phyloP scores from a whole-genome alignment of 2,888 invertebrate genomes.

The Parnassius glacialis region DNA sequence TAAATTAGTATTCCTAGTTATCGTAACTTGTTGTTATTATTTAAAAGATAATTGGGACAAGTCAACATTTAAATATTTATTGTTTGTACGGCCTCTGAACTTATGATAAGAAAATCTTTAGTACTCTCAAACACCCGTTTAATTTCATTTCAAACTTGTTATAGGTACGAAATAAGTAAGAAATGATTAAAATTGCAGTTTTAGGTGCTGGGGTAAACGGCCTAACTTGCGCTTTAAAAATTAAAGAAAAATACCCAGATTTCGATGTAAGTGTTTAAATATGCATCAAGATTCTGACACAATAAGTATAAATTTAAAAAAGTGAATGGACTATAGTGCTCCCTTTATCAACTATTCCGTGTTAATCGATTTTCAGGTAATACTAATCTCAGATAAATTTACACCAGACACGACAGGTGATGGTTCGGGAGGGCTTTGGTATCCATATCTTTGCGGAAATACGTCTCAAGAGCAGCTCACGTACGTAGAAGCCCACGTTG shows the following conservation, averaged over 20 bases:
- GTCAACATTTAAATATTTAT: conserved; percentile 9
- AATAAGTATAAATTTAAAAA: neutral
- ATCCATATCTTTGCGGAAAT: conserved; percentile 82
- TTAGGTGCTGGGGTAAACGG: conserved; percentile 90
- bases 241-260: conserved; percentile 80
- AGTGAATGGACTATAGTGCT: too few relatives aligned
- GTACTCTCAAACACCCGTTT: conserved; percentile 1
- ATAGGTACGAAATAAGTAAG: conserved; percentile 9
- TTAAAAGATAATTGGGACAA: neutral
- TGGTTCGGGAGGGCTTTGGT: conserved; percentile 89
- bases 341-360: neutral
- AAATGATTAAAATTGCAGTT: conserved; percentile 79
- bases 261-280: conserved; percentile 51
- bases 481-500: conserved; percentile 54
- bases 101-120: conserved; percentile 22
- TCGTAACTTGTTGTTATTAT: neutral
- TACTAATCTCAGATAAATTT: conserved; percentile 83
- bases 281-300: conserved; percentile 63
- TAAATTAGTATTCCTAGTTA: too few relatives aligned
- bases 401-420: conserved; percentile 89
- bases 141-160: conserved; percentile 1
- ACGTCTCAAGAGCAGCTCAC: conserved; percentile 76
- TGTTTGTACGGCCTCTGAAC: conserved; percentile 29
- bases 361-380: conserved; percentile 67
- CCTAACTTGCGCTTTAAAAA: conserved; percentile 83